phyloP scores from a whole-genome alignment of 2,797 vertebrate species.

The Vespertilio murinus region DNA sequence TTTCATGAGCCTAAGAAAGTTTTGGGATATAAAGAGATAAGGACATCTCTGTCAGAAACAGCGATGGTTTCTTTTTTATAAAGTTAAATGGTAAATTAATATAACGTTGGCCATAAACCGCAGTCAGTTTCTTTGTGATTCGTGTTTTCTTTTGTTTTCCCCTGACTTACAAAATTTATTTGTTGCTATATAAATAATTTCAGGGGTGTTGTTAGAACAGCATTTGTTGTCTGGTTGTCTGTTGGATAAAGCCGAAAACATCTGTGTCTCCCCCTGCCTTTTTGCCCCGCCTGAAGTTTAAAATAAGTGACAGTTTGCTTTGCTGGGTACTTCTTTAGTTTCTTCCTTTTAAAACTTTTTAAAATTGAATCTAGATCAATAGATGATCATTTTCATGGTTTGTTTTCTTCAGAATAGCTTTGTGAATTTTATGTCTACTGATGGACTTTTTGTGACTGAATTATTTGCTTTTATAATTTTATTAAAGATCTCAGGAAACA shows the following conservation, averaged over 20 bases:
- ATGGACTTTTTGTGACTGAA: slow-evolving; percentile 21
- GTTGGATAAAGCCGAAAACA: background rate
- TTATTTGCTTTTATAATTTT: slow-evolving; percentile 62
- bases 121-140: slow-evolving; percentile 14
- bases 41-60: slow-evolving; percentile 14
- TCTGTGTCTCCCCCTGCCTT: background rate
- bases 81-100: slow-evolving; percentile 34
- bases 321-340: background rate
- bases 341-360: slow-evolving; percentile 4
- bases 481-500: slow-evolving; percentile 96
- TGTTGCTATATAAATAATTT: slow-evolving; percentile 29
- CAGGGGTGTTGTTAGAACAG: background rate
- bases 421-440: slow-evolving; percentile 30
- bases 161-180: slow-evolving; percentile 5
- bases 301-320: slow-evolving; percentile 10
- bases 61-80: slow-evolving; percentile 8
- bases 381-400: slow-evolving; percentile 42
- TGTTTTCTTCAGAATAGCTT: slow-evolving; percentile 39
- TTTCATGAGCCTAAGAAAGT: background rate
- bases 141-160: slow-evolving; percentile 2
- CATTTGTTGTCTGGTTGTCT: slow-evolving; percentile 8
- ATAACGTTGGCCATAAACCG: background rate
- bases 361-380: background rate
- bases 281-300: slow-evolving; percentile 15
- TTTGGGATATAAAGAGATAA: slow-evolving; percentile 32